Conservation (phyloP, 2,888 invertebrate species). For the Orthosia gothica region DNA sequence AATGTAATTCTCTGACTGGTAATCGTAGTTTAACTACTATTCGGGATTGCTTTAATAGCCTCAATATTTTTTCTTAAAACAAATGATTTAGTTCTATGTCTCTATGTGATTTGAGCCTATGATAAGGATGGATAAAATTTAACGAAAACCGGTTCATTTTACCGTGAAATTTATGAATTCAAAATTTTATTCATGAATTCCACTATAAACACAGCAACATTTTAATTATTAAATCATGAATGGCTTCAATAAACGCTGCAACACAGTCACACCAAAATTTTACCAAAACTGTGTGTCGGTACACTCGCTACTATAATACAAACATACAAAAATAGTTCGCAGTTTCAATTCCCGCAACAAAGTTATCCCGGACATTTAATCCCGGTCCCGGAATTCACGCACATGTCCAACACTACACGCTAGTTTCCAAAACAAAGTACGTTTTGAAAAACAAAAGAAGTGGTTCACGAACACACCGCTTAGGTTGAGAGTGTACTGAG, state of each 20-base stretch:
- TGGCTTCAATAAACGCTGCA: background rate
- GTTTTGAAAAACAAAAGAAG: conserved; percentile 74
- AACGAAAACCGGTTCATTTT: background rate
- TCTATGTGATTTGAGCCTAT: too few species aligned
- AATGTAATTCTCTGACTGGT: too few species aligned
- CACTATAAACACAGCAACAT: background rate
- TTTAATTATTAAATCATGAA: background rate
- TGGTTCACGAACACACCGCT: conserved; percentile 66
- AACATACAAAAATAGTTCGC: conserved; percentile 44
- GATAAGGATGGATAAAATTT: background rate
- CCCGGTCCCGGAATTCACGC: conserved; percentile 57
- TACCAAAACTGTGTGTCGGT: conserved; percentile 14
- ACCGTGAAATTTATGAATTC: background rate
- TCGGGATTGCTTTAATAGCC: too few species aligned
- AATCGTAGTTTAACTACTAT: too few species aligned
- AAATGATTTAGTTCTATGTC: too few species aligned
- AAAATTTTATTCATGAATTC: too few species aligned
- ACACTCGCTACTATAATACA: conserved; percentile 1
- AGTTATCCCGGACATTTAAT: conserved; percentile 55
- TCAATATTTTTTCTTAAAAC: too few species aligned
- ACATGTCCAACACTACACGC: conserved; percentile 55
- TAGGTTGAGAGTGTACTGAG: conserved; percentile 53
- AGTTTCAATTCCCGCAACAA: conserved; percentile 45
- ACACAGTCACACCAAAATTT: background rate
- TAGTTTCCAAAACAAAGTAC: conserved; percentile 71